Percentiles rank a stretch among this genome's conserved stretches.
Conservation (phyloP, 1,140 invertebrate species). For the Melipona quadrifasciata region DNA sequence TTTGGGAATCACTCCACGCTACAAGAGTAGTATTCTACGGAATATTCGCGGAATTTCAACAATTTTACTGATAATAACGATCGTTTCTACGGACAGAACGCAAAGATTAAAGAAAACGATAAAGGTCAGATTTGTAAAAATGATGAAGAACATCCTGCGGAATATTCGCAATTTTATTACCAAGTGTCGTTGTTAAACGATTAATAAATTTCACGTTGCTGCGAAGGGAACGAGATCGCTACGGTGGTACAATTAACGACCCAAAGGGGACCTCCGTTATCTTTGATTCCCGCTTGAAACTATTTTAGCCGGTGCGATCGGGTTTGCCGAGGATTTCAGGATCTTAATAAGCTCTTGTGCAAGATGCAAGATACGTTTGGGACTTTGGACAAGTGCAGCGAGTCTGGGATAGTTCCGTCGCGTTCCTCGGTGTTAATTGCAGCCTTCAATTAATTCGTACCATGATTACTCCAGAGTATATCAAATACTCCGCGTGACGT, state of each 20-base stretch:
- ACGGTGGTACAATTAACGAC: too few relatives aligned
- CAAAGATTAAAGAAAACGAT: too few relatives aligned
- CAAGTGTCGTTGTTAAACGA: not conserved
- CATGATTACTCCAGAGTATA: not conserved
- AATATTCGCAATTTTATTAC: not conserved
- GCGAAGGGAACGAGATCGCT: not conserved
- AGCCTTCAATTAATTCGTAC: not conserved
- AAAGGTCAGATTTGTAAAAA: too few relatives aligned
- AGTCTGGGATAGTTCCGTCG: not conserved
- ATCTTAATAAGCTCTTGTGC: constrained; percentile 11
- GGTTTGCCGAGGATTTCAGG: not conserved
- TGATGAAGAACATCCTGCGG: too few relatives aligned
- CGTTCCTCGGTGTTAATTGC: not conserved
- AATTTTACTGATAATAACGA: not conserved
- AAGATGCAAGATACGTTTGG: constrained; percentile 8
- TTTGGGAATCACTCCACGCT: not conserved
- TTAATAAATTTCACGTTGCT: not conserved
- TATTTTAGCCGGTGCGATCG: not conserved
- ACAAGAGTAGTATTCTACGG: not conserved
- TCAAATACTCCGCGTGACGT: not conserved
- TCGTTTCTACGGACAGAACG: too few relatives aligned
- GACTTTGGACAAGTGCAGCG: not conserved
- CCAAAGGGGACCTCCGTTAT: not conserved
- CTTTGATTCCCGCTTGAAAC: not conserved
- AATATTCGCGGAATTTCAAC: not conserved